Evolutionary conservation across 92 coral and sea anemone species (phyloP), one percentile per base, ranked within the genome.

Genomic region (Phymanthus crucifer): DNA sequence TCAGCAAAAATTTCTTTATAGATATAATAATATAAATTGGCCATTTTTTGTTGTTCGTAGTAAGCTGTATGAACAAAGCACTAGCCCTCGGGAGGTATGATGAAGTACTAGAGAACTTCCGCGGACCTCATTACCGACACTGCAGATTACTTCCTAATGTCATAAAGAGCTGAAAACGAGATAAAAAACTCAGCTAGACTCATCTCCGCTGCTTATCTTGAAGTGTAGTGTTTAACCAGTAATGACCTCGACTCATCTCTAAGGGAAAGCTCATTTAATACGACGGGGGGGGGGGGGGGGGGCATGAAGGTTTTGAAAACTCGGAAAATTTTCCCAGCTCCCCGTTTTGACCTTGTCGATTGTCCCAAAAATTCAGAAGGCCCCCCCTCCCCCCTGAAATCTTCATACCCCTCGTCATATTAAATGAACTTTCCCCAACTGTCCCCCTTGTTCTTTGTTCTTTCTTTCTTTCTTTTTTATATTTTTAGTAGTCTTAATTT

Each of bases 181-280:
- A 35, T 35, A 32, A 61, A 48, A 77, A 11, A 31, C 43, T 29
- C 79, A 13, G 13, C 52, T 40, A 75, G 38, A 75, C 64, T 64
- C 71, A 64, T 77, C 72, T 77, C 72, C 45, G 79, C 24, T 57
- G 23, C 48, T 57, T 75, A 75, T 57, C 66, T 69, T 69, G 73
- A 16, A 75, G 47, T 75, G 18, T 75, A 52, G 72, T 77, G 72
- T 77, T 77, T 77, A 77, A 77, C 72, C 33, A 69, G 24, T 77
- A 64, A 64, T 19, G 73, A 77, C 33, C 37, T 77, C 40, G 11
- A 66, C 65, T 24, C 81, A n/a, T n/a, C n/a, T n/a, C n/a, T n/a
- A n/a, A n/a, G n/a, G n/a, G n/a, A n/a, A n/a, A n/a, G n/a, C n/a
- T n/a, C n/a, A n/a, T n/a, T n/a, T n/a, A n/a, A n/a, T n/a, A n/a